Percentiles rank a stretch among this genome's conserved stretches.
phyloP scores from a whole-genome alignment of 2,113 vertebrate species.

The Pantherophis guttatus region DNA sequence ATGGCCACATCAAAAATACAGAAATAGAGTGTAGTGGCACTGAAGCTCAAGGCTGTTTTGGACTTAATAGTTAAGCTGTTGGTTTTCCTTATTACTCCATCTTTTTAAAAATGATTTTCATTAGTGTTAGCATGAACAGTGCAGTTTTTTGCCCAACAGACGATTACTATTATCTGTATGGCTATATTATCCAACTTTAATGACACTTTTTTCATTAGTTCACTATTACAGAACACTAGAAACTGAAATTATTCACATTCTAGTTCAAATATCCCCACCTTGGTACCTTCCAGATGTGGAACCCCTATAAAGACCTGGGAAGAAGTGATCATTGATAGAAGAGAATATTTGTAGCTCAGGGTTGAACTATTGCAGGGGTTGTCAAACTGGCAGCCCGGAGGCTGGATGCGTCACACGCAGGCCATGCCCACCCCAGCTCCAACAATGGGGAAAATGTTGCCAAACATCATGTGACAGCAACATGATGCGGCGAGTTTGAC shows the following conservation, averaged over 20 bases:
- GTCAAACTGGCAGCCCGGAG: no score
- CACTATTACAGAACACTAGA: not conserved
- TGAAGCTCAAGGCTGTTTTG: constrained; percentile 23
- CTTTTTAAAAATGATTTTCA: not conserved
- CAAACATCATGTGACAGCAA: no score
- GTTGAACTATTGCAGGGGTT: not conserved
- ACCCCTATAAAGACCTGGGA: not conserved
- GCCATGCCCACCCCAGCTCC: no score
- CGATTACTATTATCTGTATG: no score
- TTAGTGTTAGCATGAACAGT: not conserved
- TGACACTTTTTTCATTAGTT: not conserved
- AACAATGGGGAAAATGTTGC: no score
- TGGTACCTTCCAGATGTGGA: not conserved
- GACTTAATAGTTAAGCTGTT: not conserved
- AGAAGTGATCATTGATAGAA: not conserved
- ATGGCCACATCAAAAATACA: constrained; percentile 38
- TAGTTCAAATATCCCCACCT: not conserved
- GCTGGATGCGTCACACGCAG: no score
- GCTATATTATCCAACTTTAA: not conserved
- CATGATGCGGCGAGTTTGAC: no score
- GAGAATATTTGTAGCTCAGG: not conserved
- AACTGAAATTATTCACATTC: not conserved
- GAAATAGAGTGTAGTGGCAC: constrained; percentile 21
- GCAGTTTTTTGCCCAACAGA: not conserved
- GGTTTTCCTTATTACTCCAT: not conserved